Evolutionary conservation across 35 echinoderm and acorn worm genomes (phyloP).

Genomic region (Ptychodera flava): DNA sequence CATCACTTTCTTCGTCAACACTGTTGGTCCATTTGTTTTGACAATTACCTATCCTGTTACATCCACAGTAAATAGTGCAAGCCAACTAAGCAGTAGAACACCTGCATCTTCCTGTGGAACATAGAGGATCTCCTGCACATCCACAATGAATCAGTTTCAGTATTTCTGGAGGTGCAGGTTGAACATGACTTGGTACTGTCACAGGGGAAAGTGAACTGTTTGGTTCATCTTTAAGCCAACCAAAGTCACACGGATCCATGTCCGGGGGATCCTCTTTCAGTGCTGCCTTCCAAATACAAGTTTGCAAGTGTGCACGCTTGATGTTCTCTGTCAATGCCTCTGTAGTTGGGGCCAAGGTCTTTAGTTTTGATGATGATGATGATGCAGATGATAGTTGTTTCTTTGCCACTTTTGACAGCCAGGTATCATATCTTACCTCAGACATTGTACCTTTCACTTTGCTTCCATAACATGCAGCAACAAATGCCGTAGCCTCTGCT

Average conservation of each 20-base stretch:
- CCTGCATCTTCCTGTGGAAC: too few relatives aligned
- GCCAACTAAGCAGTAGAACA: too few relatives aligned
- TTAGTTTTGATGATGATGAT: not conserved
- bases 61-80: too few relatives aligned
- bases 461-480: constrained; percentile 22
- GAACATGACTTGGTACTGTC: not conserved
- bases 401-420: not conserved
- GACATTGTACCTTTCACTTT: not conserved
- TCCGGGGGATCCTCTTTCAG: constrained; percentile 8
- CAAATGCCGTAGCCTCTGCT: constrained; percentile 25
- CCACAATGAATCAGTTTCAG: too few relatives aligned
- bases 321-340: constrained; percentile 37
- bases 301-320: constrained; percentile 19
- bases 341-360: constrained; percentile 7
- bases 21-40: too few relatives aligned
- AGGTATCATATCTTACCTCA: constrained; percentile 2
- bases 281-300: not conserved
- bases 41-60: too few relatives aligned
- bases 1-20: too few relatives aligned
- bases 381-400: too few relatives aligned
- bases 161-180: too few relatives aligned
- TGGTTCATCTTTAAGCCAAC: not conserved
- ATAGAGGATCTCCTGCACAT: too few relatives aligned
- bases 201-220: not conserved
- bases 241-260: constrained; percentile 24